Percentiles rank a stretch among this genome's conserved stretches.
Evolutionary conservation across 2,888 invertebrate genomes (phyloP).

Genomic region (Penaeus monodon): DNA sequence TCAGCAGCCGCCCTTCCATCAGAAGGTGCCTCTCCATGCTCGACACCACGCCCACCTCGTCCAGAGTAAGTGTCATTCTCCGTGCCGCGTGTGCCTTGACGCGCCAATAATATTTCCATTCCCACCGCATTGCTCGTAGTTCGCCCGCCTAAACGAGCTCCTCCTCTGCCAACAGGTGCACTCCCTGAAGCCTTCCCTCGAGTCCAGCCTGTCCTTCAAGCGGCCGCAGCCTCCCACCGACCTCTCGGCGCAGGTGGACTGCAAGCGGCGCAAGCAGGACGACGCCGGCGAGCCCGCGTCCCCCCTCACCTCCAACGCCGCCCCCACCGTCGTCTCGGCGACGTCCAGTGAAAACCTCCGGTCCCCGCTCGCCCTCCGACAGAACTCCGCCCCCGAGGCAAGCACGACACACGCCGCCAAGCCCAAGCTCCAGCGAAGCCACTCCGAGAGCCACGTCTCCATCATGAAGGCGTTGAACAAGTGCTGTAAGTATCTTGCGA

Average conservation of each 20-base stretch:
- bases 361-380: slow-evolving; percentile 41
- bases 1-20: slow-evolving; percentile 39
- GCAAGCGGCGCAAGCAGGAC: slow-evolving; percentile 35
- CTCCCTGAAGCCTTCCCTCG: background rate
- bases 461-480: slow-evolving; percentile 79
- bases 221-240: slow-evolving; percentile 57
- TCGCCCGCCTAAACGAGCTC: too few species aligned
- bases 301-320: slow-evolving; percentile 34
- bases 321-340: slow-evolving; percentile 19
- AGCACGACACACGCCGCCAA: slow-evolving; percentile 11
- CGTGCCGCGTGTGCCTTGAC: background rate
- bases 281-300: slow-evolving; percentile 17
- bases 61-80: slow-evolving; percentile 20
- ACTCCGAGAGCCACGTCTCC: slow-evolving; percentile 83
- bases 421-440: slow-evolving; percentile 72
- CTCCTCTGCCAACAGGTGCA: too few species aligned
- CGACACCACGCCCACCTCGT: slow-evolving; percentile 48
- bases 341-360: slow-evolving; percentile 28
- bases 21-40: slow-evolving; percentile 59
- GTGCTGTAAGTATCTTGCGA: slow-evolving; percentile 73
- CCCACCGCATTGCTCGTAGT: background rate
- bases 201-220: slow-evolving; percentile 39
- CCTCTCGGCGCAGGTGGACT: slow-evolving; percentile 24
- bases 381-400: slow-evolving; percentile 4
- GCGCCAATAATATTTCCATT: background rate